Evolutionary conservation across 2,113 vertebrate species (phyloP), one percentile per base, ranked within the genome.

Genomic region (Myrmophylax atrothorax): DNA sequence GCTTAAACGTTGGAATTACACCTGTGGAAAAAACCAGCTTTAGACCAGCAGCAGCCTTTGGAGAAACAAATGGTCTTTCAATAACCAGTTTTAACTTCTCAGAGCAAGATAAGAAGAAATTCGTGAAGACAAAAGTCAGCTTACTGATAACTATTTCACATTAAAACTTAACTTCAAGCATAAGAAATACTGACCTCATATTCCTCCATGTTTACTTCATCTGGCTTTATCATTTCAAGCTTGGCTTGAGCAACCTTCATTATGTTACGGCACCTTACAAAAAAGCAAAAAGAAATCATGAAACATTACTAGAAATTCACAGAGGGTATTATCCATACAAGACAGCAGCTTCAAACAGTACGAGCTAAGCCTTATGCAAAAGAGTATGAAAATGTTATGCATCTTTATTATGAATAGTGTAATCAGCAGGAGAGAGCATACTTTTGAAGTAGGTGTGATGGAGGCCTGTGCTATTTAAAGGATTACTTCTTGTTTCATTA

Each of bases 241-340:
- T 99, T 99, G 92, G 98, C 98, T 97, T 99, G 99, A 60, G 99
- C 99, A 97, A 99, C 99, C 95, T 98, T 99, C 99, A 99, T 99
- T 95, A 99, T 99, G 96, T 98, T 99, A 96, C 99, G 98, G 96
- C 99, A 99, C 97, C 99, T 99, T 95, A 84, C 20, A 90, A 91
- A 97, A 52, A 26, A 85, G 68, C 77, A 72, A 66, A 5, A 69
- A 83, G 31, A 79, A 84, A 66, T 24, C 6, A 64, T 6, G 3
- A 67, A 50, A 9, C 24, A 50, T 64, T 73, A 90, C 44, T n/a
- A 18, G 9, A 74, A 72, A 88, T 69, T 78, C 3, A 1, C 10
- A 72, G n/a, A 89, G 29, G 14, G 10, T 16, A 68, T 74, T 67
- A 73, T n/a, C 22, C 6, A 33, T 28, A 33, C 11, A 58, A 67